Percentiles rank a stretch among this genome's conserved stretches.
phyloP scores from a whole-genome alignment of 2,888 invertebrate species.

The Agonopterix alstromeriana region DNA sequence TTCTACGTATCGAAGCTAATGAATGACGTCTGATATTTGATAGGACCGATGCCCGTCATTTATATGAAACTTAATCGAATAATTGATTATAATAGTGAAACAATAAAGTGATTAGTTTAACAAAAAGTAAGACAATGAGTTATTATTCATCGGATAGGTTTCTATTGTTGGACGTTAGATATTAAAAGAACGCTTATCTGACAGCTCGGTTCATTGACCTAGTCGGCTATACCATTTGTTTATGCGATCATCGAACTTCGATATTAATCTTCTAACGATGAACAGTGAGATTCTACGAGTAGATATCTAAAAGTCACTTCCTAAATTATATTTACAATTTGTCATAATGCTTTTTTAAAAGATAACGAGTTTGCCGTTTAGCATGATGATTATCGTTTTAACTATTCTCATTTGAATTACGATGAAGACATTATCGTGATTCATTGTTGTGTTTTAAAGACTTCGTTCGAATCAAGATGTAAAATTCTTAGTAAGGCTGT shows the following conservation, averaged over 20 bases:
- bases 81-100: conserved; percentile 73
- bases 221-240: conserved; percentile 63
- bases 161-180: conserved; percentile 58
- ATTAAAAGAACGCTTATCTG: conserved; percentile 47
- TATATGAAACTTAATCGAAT: conserved; percentile 71
- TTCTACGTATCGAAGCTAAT: conserved; percentile 44
- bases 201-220: conserved; percentile 53
- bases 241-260: conserved; percentile 57
- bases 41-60: conserved; percentile 53
- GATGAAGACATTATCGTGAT: conserved; percentile 19
- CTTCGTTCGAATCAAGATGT: no score
- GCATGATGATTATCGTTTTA: conserved; percentile 25
- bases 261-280: conserved; percentile 67
- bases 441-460: conserved; percentile 14
- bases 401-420: conserved; percentile 15
- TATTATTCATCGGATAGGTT: conserved; percentile 67
- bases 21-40: conserved; percentile 55
- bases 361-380: conserved; percentile 23
- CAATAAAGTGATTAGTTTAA: conserved; percentile 75
- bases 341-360: conserved; percentile 40
- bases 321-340: conserved; percentile 48
- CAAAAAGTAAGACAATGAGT: conserved; percentile 74
- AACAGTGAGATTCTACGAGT: conserved; percentile 51
- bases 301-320: conserved; percentile 52
- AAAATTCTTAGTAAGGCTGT: no score